These are phyloP conservation scores for Mechanitis mazaeus DNA, from an alignment of 2,888 invertebrate genomes.

Conservation along the genomic window DNA sequence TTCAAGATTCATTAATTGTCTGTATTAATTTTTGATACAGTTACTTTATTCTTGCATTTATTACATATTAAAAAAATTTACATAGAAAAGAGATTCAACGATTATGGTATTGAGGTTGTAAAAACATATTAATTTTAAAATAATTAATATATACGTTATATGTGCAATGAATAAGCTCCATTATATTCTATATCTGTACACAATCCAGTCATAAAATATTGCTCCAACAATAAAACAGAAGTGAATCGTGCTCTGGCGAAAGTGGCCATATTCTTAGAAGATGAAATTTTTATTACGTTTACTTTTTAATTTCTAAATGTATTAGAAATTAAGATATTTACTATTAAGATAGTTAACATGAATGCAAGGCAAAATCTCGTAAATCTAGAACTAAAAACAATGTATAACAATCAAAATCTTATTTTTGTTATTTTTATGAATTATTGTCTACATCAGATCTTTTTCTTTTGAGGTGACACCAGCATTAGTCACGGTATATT, in stretches of 20 bases:
- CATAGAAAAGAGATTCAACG: too few relatives aligned
- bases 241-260: slow-evolving; percentile 67
- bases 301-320: slow-evolving; percentile 54
- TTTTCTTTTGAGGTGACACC: slow-evolving; percentile 57
- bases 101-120: too few relatives aligned
- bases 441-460: slow-evolving; percentile 62
- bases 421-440: slow-evolving; percentile 65
- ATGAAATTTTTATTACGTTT: slow-evolving; percentile 58
- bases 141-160: slow-evolving; percentile 1
- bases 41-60: too few relatives aligned
- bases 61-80: too few relatives aligned
- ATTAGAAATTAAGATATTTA: background rate
- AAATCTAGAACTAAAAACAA: slow-evolving; percentile 51
- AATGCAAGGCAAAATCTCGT: too few relatives aligned
- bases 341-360: too few relatives aligned
- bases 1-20: too few relatives aligned
- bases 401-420: slow-evolving; percentile 40
- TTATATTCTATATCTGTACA: slow-evolving; percentile 68
- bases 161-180: slow-evolving; percentile 33
- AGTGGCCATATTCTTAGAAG: slow-evolving; percentile 67
- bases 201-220: slow-evolving; percentile 76
- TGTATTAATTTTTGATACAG: too few relatives aligned
- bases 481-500: slow-evolving; percentile 59
- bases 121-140: too few relatives aligned
- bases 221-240: slow-evolving; percentile 76